Evolutionary conservation across 1,140 invertebrate species (phyloP), one percentile per base, ranked within the genome.

Genomic region (Belonocnema kinseyi): DNA sequence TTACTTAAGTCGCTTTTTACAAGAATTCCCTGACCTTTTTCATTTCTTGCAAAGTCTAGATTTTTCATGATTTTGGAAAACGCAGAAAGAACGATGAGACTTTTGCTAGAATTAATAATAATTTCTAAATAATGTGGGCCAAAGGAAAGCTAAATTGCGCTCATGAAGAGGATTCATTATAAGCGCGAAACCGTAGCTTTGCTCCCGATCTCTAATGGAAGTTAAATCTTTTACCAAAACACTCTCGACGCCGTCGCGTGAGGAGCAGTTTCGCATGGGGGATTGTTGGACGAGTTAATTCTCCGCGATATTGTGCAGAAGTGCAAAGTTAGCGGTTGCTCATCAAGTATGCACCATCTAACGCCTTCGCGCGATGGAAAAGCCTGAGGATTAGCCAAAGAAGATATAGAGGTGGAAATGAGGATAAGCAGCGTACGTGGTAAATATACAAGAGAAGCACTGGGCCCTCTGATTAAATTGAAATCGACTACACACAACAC

Each of bases 251-350:
- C 14, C 46, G 33, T 16, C 17, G 17, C 26, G 26, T 70, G 50
- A 54, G 21, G 71, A 16, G 50, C 8, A 17, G 14, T 21, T 50
- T 17, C 26, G 16, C 17, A 8, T 14, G 16, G 56, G 33, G 71
- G 72, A 51, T 54, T 26, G 73, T 53, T 21, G 33, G 58, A 17
- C 58, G 26, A 54, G 71, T 79, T 81, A 79, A 81, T 81, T 74
- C 56, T 11, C 33, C 70, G 50, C 51, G 77, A 80, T 70, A 78
- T 78, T 74, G 79, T 75, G 76, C 76, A 72, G 33, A 19, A 80
- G 79, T 78, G 76, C 66, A 73, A 80, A 80, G 76, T 75, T 78
- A 77, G 70, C 40, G 77, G 79, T 78, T 80, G 50, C 70, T 80
- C 73, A 70, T 80, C 76, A 72, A 75, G 76, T 80, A 80, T 78